Evolutionary conservation across 1,140 invertebrate species (phyloP).

Genomic region (Cardiocondyla obscurior): DNA sequence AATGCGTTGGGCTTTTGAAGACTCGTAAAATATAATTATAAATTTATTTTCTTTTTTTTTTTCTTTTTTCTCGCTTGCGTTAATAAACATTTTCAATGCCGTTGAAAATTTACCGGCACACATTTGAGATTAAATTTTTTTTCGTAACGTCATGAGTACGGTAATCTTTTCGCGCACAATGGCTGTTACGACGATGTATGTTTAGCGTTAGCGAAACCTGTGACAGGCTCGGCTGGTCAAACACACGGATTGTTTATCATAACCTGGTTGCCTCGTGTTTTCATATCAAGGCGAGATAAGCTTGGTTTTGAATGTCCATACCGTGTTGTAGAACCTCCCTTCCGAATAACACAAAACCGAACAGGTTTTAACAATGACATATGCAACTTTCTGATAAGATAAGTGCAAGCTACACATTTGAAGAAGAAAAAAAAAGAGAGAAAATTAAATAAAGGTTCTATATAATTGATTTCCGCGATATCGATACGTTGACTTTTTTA

Average conservation of each 20-base stretch:
- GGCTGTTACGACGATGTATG: background rate
- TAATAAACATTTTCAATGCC: background rate
- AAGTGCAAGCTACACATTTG: background rate
- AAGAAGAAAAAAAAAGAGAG: too few relatives aligned
- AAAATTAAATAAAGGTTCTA: background rate
- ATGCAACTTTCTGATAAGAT: background rate
- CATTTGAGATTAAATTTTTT: constrained; percentile 3
- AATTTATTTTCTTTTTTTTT: background rate
- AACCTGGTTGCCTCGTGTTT: constrained; percentile 72
- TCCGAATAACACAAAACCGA: constrained; percentile 55
- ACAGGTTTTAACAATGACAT: constrained; percentile 51
- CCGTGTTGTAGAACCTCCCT: constrained; percentile 56
- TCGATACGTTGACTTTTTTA: background rate
- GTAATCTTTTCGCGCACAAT: background rate
- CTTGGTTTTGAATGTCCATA: constrained; percentile 72
- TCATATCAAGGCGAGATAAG: constrained; percentile 73
- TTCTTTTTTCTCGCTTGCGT: background rate
- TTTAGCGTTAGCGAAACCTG: constrained; percentile 70
- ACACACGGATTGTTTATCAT: constrained; percentile 71
- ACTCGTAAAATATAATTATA: too few relatives aligned
- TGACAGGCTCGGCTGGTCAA: constrained; percentile 61
- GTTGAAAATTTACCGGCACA: background rate
- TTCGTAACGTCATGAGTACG: background rate
- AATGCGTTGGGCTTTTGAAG: too few relatives aligned
- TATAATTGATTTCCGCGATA: background rate